Percentiles rank a stretch among this genome's conserved stretches.
phyloP scores from a whole-genome alignment of 92 coral and sea anemone species.

The Muricea muricata region DNA sequence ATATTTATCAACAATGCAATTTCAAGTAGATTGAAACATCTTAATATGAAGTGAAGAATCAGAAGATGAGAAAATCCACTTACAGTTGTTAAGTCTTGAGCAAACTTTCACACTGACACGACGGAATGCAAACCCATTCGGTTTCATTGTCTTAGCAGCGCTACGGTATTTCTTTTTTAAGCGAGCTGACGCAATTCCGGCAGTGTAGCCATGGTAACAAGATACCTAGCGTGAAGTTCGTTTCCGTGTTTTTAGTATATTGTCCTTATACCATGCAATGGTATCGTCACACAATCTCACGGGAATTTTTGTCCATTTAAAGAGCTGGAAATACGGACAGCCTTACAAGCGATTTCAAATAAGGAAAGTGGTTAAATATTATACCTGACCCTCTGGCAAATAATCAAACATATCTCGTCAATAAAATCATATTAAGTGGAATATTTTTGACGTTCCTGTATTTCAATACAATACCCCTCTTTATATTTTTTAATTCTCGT shows the following conservation, averaged over 20 bases:
- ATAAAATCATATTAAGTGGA: no score
- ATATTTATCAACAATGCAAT: not conserved
- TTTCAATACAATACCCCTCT: no score
- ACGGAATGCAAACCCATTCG: not conserved
- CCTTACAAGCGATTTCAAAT: no score
- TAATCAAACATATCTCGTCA: no score
- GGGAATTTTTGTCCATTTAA: not conserved
- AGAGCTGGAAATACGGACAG: not conserved
- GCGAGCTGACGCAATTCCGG: slow-evolving; percentile 27
- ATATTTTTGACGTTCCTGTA: no score
- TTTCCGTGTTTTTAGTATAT: not conserved
- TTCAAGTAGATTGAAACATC: not conserved
- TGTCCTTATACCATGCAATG: not conserved
- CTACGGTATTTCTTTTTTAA: slow-evolving; percentile 14
- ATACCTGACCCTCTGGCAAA: not conserved
- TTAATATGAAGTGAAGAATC: not conserved
- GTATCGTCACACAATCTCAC: no score
- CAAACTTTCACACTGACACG: not conserved
- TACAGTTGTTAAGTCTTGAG: not conserved
- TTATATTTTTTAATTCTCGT: no score
- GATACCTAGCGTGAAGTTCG: not conserved
- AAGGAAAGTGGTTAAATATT: not conserved
- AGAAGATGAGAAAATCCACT: not conserved
- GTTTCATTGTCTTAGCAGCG: not conserved
- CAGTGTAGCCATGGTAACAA: not conserved